Evolutionary conservation across 2,888 invertebrate species (phyloP).

Genomic region (Aleiodes alternator): DNA sequence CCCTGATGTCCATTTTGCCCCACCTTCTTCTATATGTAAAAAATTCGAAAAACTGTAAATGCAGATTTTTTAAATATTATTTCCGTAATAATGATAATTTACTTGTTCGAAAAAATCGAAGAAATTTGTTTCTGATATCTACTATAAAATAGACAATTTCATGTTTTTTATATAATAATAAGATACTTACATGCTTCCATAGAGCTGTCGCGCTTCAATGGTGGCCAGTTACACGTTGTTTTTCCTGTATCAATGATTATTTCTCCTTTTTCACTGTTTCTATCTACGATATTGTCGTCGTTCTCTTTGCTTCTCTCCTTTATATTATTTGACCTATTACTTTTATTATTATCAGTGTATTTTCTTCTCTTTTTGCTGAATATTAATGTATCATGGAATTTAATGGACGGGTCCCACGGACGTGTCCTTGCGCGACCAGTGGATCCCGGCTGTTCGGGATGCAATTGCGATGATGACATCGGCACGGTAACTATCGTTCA

Average conservation of each 20-base stretch:
- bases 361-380: background rate
- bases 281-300: slow-evolving; percentile 51
- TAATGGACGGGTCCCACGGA: slow-evolving; percentile 56
- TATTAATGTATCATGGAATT: slow-evolving; percentile 6
- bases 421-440: slow-evolving; percentile 65
- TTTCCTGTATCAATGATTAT: background rate
- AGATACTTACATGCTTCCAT: slow-evolving; percentile 71
- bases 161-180: background rate
- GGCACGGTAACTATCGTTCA: slow-evolving; percentile 69
- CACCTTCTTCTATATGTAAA: no score
- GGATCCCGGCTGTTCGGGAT: slow-evolving; percentile 68
- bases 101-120: no score
- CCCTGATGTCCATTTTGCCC: no score
- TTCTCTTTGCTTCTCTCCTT: slow-evolving; percentile 11
- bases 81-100: no score
- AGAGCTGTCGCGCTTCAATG: slow-evolving; percentile 67
- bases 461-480: slow-evolving; percentile 70
- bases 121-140: no score
- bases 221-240: slow-evolving; percentile 46
- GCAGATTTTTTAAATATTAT: no score
- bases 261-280: no score
- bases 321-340: background rate
- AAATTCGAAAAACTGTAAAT: no score
- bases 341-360: background rate
- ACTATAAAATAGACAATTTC: no score